A percentile compares a stretch with the other conserved stretches of the same genome.
Evolutionary conservation across 2,797 vertebrate genomes (phyloP).

Genomic region (Sebastes diaconus): DNA sequence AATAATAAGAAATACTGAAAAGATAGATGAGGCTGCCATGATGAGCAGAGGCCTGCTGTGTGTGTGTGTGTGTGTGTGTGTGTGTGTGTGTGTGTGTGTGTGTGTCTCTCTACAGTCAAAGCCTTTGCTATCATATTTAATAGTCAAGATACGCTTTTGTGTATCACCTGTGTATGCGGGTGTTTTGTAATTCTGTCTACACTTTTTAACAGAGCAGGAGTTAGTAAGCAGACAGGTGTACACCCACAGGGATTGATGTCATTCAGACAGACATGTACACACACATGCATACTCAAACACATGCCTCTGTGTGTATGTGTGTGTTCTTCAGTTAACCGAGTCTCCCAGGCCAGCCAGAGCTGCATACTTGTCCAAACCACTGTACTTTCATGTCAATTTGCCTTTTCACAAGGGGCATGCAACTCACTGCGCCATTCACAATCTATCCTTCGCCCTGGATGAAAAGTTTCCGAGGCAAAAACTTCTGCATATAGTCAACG

Average conservation of each 20-base stretch:
- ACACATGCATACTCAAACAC: neutral
- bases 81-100: neutral
- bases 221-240: constrained; percentile 29
- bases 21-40: constrained; percentile 68
- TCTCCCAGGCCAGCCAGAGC: constrained; percentile 32
- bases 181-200: neutral
- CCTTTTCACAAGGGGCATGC: constrained; percentile 37
- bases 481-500: neutral
- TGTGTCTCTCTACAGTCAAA: neutral
- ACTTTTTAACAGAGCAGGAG: constrained; percentile 2
- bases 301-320: neutral
- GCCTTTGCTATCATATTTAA: constrained; percentile 17
- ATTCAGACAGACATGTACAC: neutral
- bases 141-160: neutral
- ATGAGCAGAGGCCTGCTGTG: constrained; percentile 29
- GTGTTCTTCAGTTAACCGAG: constrained; percentile 14
- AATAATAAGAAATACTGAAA: constrained; percentile 71
- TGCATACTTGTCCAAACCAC: constrained; percentile 59
- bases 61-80: neutral
- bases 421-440: constrained; percentile 18
- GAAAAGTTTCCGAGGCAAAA: constrained; percentile 37
- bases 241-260: constrained; percentile 2
- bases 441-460: constrained; percentile 1
- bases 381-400: constrained; percentile 66
- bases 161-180: neutral